A percentile compares a stretch with the other conserved stretches of the same genome.
Evolutionary conservation across 1,140 invertebrate species (phyloP).

Genomic region (Halictus rubicundus): DNA sequence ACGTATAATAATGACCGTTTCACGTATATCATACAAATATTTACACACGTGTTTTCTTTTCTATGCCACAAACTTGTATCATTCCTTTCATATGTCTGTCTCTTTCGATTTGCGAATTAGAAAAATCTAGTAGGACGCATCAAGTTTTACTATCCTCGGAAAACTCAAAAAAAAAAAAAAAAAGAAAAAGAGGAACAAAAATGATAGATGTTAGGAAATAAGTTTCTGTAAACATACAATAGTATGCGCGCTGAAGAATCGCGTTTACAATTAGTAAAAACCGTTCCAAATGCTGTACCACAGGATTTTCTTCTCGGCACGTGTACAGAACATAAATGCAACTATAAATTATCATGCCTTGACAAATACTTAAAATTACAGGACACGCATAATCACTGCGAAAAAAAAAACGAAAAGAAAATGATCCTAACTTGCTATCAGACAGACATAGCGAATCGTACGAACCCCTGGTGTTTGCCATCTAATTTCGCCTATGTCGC

Average conservation of each 20-base stretch:
- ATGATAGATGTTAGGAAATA: not conserved
- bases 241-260: too few species aligned
- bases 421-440: not conserved
- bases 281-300: slow-evolving; percentile 2
- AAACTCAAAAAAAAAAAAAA: not conserved
- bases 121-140: not conserved
- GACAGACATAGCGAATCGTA: slow-evolving; percentile 2
- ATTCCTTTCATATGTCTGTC: slow-evolving; percentile 11
- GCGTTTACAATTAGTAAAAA: too few species aligned
- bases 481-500: not conserved
- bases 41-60: slow-evolving; percentile 19
- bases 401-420: not conserved
- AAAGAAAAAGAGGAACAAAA: slow-evolving; percentile 10
- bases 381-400: not conserved
- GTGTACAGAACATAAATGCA: slow-evolving; percentile 18
- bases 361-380: slow-evolving; percentile 13
- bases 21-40: slow-evolving; percentile 6
- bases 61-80: not conserved
- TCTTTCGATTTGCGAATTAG: slow-evolving; percentile 5
- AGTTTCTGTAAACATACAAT: not conserved
- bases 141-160: not conserved
- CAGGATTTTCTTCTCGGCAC: not conserved
- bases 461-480: not conserved
- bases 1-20: too few species aligned
- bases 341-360: not conserved